Evolutionary conservation across 2,113 vertebrate genomes (phyloP), one percentile per base, ranked within the genome.

Genomic region (Pachycephala philippinensis): DNA sequence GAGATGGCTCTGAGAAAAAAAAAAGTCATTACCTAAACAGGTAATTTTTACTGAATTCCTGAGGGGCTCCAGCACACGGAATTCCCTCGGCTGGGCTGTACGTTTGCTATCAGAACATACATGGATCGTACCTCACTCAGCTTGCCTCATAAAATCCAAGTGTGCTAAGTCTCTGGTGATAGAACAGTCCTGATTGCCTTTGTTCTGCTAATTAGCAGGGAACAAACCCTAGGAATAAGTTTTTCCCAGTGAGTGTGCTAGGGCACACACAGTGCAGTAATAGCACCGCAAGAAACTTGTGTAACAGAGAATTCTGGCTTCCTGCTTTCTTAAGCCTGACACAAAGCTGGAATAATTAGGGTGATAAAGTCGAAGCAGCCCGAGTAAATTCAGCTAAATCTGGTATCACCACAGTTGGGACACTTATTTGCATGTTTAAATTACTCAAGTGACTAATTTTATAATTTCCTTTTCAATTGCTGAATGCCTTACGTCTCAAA

Each of bases 371-470:
- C 93, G 76, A 91, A 96, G 93, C 72, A 88, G 91, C 76, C 72
- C 84, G 47, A 96, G 95, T 90, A 97, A 97, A 98, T 96, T 96
- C 97, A 96, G 97, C 96, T 97, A 97, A 98, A 96, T 96, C 97
- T 97, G 97, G 97, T 93, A 98, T 96, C 96, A 96, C 84, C 93
- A 40, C 97, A 97, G 93, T 92, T 90, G 96, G 96, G 96, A 97
- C 89, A 96, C 96, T 98, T 97, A 97, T 89, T 95, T 97, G 97
- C 97, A 97, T 97, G 91, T 97, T 98, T 98, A 97, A 98, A 97
- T 98, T 97, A 98, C 97, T 98, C 97, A 96, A 97, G 97, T 98
- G 98, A 89, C 94, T 97, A 97, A 98, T 97, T 98, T 93, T 95
- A 87, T 98, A 96, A 98, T 97, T 98, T 98, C 91, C 84, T 95